Conservation (phyloP, 2,797 vertebrate species). For the Dendrocincla fuliginosa region DNA sequence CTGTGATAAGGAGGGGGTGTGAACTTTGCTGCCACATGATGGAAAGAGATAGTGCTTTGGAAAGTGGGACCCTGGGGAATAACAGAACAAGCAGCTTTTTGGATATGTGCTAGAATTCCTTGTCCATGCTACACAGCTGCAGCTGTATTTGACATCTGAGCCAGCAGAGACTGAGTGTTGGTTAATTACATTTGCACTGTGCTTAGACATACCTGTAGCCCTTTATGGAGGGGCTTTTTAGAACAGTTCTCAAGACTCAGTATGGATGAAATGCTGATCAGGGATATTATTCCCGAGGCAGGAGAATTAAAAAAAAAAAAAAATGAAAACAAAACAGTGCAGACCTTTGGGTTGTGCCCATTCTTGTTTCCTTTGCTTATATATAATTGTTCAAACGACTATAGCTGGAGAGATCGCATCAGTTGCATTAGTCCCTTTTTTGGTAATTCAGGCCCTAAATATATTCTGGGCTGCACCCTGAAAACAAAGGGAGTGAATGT, state of each 20-base stretch:
- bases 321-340: slow-evolving; percentile 61
- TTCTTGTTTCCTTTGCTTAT: slow-evolving; percentile 70
- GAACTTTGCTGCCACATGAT: neutral
- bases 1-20: neutral
- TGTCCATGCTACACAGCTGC: neutral
- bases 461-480: slow-evolving; percentile 68
- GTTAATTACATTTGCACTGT: neutral
- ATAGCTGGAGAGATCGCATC: slow-evolving; percentile 67
- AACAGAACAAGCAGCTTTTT: neutral
- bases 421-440: slow-evolving; percentile 68
- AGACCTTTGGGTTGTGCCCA: slow-evolving; percentile 66
- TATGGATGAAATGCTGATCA: neutral
- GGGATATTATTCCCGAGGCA: neutral
- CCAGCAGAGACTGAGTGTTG: neutral
- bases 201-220: neutral
- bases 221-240: neutral
- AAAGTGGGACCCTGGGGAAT: neutral
- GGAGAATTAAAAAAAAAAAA: neutral
- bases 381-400: slow-evolving; percentile 67
- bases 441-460: slow-evolving; percentile 69
- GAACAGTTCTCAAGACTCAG: neutral
- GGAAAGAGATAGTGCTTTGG: neutral
- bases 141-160: neutral
- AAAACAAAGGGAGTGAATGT: slow-evolving; percentile 70
- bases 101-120: neutral